These are phyloP conservation scores for Geotrupes spiniger DNA, from an alignment of 2,888 invertebrate species.

Conservation along the genomic window DNA sequence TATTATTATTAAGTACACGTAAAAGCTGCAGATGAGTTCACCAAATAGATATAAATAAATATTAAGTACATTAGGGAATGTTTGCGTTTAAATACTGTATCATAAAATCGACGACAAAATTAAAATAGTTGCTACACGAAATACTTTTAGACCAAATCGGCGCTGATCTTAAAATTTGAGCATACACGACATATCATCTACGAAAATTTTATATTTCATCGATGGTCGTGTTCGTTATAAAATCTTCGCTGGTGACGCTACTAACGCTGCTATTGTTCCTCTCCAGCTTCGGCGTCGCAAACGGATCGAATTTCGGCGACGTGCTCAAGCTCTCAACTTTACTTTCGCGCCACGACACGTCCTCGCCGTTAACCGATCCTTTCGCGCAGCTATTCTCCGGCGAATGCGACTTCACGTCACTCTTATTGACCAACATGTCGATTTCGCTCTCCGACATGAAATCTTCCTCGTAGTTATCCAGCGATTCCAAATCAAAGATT, in stretches of 20 bases:
- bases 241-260: constrained; percentile 31
- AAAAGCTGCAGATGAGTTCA: too few species aligned
- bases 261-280: constrained; percentile 23
- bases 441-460: constrained; percentile 41
- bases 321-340: too few species aligned
- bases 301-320: too few species aligned
- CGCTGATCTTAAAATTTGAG: too few species aligned
- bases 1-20: not conserved
- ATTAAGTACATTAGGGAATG: constrained; percentile 15
- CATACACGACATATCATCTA: not conserved
- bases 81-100: constrained; percentile 15
- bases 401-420: constrained; percentile 6
- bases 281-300: too few species aligned
- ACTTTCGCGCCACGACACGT: too few species aligned
- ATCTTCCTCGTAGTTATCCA: constrained; percentile 47
- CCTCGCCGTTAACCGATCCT: constrained; percentile 8
- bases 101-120: too few species aligned
- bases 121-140: too few species aligned
- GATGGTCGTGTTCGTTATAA: constrained; percentile 27
- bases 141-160: too few species aligned
- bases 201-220: constrained; percentile 27
- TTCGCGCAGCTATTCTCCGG: too few species aligned
- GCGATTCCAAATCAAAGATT: constrained; percentile 36
- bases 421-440: constrained; percentile 23
- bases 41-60: too few species aligned